phyloP scores from a whole-genome alignment of 2,113 vertebrate species.

The Talpa occidentalis region DNA sequence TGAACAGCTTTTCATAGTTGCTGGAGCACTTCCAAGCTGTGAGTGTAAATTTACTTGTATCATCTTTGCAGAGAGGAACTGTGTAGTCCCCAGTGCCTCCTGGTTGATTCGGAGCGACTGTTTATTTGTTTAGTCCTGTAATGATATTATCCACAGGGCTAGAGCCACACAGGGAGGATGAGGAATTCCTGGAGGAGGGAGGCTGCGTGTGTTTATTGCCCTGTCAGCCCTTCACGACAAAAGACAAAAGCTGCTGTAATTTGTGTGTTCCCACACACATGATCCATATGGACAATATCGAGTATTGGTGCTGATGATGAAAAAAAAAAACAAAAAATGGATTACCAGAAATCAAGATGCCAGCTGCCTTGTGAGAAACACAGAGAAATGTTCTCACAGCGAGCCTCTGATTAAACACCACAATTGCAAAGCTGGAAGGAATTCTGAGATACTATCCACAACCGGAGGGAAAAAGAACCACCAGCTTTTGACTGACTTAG shows the following conservation, averaged over 20 bases:
- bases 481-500: background rate
- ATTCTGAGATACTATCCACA: constrained; percentile 56
- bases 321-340: background rate
- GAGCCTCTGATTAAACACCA: constrained; percentile 39
- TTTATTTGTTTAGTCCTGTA: constrained; percentile 93
- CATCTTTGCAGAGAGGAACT: constrained; percentile 86
- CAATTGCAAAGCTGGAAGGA: constrained; percentile 37
- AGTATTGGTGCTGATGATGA: constrained; percentile 59
- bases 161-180: constrained; percentile 86
- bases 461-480: background rate
- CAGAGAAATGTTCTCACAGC: background rate
- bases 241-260: constrained; percentile 85
- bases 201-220: constrained; percentile 84
- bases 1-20: constrained; percentile 89
- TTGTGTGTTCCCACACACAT: constrained; percentile 55
- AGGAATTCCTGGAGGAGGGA: constrained; percentile 85
- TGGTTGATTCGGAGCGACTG: constrained; percentile 86
- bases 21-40: constrained; percentile 87
- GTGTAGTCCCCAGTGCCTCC: constrained; percentile 83
- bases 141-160: constrained; percentile 90
- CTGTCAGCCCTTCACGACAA: constrained; percentile 86
- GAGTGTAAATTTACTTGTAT: constrained; percentile 90
- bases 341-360: constrained; percentile 62
- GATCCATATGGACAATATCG: constrained; percentile 68
- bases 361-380: constrained; percentile 30